Base-by-base conservation (phyloP, 2,888 invertebrate genomes). In the Vannuccia rotundouncinata region DNA sequence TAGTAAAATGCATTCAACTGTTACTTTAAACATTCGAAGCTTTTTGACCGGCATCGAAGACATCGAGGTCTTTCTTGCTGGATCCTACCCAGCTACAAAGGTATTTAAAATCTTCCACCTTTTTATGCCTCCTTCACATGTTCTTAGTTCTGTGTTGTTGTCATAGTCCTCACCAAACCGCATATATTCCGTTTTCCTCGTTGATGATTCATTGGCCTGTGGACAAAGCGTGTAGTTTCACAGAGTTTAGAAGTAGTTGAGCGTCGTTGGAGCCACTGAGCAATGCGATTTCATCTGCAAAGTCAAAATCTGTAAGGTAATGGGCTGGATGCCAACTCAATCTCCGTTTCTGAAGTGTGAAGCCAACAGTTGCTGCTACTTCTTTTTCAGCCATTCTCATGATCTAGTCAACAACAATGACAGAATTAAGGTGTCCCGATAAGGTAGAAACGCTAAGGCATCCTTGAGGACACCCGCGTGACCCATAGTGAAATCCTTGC, bases 371-470 rank as follows among this genome's bases (percentile, higher is more conserved):
- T 66, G 5, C 25, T 66, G 22, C 66, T 13, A 66, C 10, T 22
- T 66, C 66, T 66, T 22, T 66, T 22, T 66, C 10, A 66, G 66
- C 10, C 25, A 66, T 66, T 66, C 66, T 17, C 66, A 66, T 66
- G 66, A 66, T 66, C 2, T 66, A 66, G 66, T 66, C 66, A 66
- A 66, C 5, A 66, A 22, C 66, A 66, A 66, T 66, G 66, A 66
- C 25, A n/a, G 25, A 66, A 22, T 22, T 66, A 66, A 22, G 25
- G 66, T 17, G 66, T n/a, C n/a, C n/a, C n/a, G n/a, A n/a, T n/a
- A n/a, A n/a, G n/a, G n/a, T n/a, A n/a, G n/a, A n/a, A n/a, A n/a
- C 2, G 66, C 66, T 66, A 66, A 22, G 22, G 66, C 25, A 66
- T 22, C 66, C 25, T 66, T 17, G 66, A 66, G 66, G 22, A 66